Evolutionary conservation across 2,797 vertebrate species (phyloP).

Genomic region (Hippocampus kuda): DNA sequence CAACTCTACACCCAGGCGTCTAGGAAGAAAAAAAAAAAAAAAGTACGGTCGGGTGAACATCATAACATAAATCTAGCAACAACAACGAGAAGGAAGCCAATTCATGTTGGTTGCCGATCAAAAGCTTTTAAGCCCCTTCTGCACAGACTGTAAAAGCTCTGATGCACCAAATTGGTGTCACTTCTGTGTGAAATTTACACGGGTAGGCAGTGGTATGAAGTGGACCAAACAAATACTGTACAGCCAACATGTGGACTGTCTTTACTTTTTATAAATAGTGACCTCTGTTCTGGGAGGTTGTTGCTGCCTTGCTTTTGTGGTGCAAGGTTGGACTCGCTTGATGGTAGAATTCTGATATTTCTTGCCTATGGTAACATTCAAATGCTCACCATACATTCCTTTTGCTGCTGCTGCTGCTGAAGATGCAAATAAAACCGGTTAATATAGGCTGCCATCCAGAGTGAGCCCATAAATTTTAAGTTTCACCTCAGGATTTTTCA

Average conservation of each 20-base stretch:
- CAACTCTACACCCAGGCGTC: conserved; percentile 87
- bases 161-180: too few relatives aligned
- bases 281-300: background rate
- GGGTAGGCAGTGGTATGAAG: background rate
- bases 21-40: conserved; percentile 32
- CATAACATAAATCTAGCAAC: background rate
- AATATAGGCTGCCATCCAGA: background rate
- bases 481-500: background rate
- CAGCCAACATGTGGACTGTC: too few relatives aligned
- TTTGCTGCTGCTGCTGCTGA: background rate
- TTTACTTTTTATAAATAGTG: background rate
- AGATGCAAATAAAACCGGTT: background rate
- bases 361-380: background rate
- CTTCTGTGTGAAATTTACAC: too few relatives aligned
- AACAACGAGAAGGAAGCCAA: background rate
- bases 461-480: background rate
- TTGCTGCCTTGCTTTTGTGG: background rate
- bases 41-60: background rate
- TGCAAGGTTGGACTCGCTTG: background rate
- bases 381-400: background rate
- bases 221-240: background rate
- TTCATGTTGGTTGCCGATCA: too few relatives aligned
- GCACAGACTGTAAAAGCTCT: too few relatives aligned
- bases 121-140: background rate
- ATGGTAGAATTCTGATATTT: background rate